These are phyloP conservation scores for Euphonia xanthogaster DNA, from an alignment of 2,797 vertebrate genomes.

Conservation along the genomic window DNA sequence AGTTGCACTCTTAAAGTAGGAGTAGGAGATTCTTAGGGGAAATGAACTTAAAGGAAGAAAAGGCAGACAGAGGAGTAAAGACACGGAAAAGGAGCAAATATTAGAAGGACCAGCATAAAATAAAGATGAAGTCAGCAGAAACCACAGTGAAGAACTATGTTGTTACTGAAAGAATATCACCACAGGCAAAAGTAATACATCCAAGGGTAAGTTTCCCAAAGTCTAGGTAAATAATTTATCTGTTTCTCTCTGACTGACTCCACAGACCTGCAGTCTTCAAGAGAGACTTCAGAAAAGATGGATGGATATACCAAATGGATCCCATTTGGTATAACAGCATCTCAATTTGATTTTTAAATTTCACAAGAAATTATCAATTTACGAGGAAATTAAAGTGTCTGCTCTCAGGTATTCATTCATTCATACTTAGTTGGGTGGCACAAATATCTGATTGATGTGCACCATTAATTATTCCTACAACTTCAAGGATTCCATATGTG, in stretches of 20 bases:
- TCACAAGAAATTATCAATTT: not conserved
- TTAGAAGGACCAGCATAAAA: not conserved
- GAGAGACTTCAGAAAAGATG: not conserved
- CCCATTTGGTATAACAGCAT: not conserved
- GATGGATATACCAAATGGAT: not conserved
- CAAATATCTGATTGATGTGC: not conserved
- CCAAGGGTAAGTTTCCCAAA: not conserved
- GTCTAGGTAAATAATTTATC: not conserved
- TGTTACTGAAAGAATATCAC: not conserved
- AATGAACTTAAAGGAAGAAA: not conserved
- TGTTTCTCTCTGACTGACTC: not conserved
- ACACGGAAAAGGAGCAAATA: not conserved
- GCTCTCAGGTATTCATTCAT: not conserved
- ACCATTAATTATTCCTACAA: not conserved
- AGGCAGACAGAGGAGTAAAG: not conserved
- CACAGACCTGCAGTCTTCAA: not conserved
- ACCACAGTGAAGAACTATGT: not conserved
- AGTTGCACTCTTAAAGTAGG: not conserved
- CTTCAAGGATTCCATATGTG: not conserved
- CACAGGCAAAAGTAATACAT: not conserved
- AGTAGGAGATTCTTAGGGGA: not conserved
- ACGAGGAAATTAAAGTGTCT: not conserved
- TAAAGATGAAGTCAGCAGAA: not conserved
- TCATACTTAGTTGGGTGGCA: rapidly evolving
- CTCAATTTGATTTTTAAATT: not conserved